phyloP scores from a whole-genome alignment of 2,797 vertebrate species.

The Anguilla pacifica region DNA sequence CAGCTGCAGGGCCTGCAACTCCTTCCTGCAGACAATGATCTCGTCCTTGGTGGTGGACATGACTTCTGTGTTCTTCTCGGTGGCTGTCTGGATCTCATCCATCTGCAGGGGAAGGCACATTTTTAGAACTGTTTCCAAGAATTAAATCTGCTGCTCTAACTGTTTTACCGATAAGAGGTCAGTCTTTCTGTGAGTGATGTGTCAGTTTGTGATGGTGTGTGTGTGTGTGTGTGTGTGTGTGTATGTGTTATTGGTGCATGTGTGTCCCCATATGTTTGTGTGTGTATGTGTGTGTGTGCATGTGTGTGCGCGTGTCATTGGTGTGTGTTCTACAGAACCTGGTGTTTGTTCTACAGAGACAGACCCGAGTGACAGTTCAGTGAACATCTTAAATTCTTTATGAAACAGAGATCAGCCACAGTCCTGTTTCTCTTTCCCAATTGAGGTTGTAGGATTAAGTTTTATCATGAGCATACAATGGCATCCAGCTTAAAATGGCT shows the following conservation, averaged over 20 bases:
- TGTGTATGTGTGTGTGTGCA: neutral
- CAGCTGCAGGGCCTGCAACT: constrained; percentile 54
- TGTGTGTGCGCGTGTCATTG: neutral
- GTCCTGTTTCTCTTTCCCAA: neutral
- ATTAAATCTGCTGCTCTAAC: neutral
- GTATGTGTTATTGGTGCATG: neutral
- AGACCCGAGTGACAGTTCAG: neutral
- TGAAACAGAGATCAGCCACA: neutral
- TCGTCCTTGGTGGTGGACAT: constrained; percentile 56
- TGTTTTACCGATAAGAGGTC: neutral
- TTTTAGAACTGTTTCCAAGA: neutral
- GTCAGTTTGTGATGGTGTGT: too few species aligned
- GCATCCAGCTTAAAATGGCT: neutral
- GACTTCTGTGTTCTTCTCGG: constrained; percentile 58
- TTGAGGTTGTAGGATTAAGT: neutral
- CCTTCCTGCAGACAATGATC: constrained; percentile 55
- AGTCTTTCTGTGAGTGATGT: neutral
- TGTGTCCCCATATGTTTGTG: neutral
- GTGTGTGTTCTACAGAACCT: neutral
- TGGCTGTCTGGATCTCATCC: constrained; percentile 62
- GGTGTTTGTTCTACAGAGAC: neutral
- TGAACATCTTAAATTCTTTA: neutral
- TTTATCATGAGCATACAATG: neutral
- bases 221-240: neutral
- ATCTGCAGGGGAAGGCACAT: constrained; percentile 47